phyloP scores from a whole-genome alignment of 2,797 vertebrate species.

The Leptatherina wallacei region DNA sequence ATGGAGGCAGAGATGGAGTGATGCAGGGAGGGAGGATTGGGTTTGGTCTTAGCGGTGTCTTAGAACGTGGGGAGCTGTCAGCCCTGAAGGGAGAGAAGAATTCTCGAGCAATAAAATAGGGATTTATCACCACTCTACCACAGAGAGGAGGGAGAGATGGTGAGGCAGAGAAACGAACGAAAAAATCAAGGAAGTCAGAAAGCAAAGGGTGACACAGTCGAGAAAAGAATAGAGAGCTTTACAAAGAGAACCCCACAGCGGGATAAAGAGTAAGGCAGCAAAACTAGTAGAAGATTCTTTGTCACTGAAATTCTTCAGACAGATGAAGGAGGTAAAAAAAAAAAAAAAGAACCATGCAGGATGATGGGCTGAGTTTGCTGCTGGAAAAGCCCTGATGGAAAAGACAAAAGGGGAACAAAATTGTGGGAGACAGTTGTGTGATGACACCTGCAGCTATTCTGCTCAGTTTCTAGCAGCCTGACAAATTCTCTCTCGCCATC shows the following conservation, averaged over 20 bases:
- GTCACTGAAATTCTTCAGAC: conserved; percentile 54
- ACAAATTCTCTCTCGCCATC: conserved; percentile 60
- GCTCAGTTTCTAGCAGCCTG: conserved; percentile 44
- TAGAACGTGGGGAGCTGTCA: conserved; percentile 98
- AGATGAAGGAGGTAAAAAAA: conserved; percentile 48
- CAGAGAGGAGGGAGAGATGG: conserved; percentile 79
- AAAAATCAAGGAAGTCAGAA: conserved; percentile 65
- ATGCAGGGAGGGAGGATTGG: conserved; percentile 78
- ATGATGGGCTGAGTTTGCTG: conserved; percentile 50
- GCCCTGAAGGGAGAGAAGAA: conserved; percentile 95
- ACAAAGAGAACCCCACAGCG: conserved; percentile 34
- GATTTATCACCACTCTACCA: conserved; percentile 99
- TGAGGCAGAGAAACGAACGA: conserved; percentile 55
- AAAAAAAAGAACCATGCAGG: conserved; percentile 26
- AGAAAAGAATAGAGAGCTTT: conserved; percentile 34
- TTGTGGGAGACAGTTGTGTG: conserved; percentile 63
- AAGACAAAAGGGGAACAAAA: conserved; percentile 46
- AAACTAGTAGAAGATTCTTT: conserved; percentile 38
- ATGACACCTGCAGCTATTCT: conserved; percentile 67
- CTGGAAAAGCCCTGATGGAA: conserved; percentile 34
- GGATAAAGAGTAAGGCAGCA: conserved; percentile 22
- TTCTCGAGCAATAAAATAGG: conserved; percentile 98
- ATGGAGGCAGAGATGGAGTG: conserved; percentile 89
- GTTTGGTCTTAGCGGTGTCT: conserved; percentile 90
- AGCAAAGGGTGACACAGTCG: conserved; percentile 49